Evolutionary conservation across 2,797 vertebrate genomes (phyloP), one percentile per base, ranked within the genome.

Genomic region (Brotula barbata): DNA sequence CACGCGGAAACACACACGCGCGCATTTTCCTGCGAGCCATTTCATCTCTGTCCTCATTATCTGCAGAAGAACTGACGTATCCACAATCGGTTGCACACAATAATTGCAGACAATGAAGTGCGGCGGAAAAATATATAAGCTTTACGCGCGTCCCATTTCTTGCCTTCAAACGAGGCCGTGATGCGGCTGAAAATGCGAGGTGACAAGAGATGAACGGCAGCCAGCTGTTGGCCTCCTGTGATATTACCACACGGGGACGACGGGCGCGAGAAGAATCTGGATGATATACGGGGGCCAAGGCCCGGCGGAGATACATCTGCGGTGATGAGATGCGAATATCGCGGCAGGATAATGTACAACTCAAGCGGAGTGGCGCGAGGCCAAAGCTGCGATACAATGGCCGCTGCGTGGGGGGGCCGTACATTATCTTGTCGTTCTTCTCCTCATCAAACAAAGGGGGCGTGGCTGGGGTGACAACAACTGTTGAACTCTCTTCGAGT

Each of bases 221-320:
- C 83, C 87, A 90, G 86, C 86, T 91, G 89, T 85, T 79, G 74
- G 81, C 64, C 73, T 83, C 56, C 57, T 61, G 59, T 76, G 79
- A 73, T 81, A 83, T 82, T 76, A 81, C 72, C 75, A 66, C 78
- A 33, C 70, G 78, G 72, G 65, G 69, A 68, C 33, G 14, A 64
- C 56, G 68, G 40, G 59, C 64, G 42, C 64, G n/a, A 4, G 25
- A 45, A 73, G 44, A 48, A 70, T 71, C 12, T 10, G 52, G 25
- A 37, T 59, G 71, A 77, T 66, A 45, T 64, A 48, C 58, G 60
- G 47, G 49, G 58, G 61, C 64, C 52, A 16, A 49, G 52, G 42
- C 40, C 46, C 11, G 2, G 42, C 44, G 41, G 53, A 75, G 71
- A 67, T 62, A 77, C 63, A 75, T 81, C 77, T 48, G 43, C 5